Evolutionary conservation across 2,888 invertebrate genomes (phyloP).

Genomic region (Penaeus monodon): DNA sequence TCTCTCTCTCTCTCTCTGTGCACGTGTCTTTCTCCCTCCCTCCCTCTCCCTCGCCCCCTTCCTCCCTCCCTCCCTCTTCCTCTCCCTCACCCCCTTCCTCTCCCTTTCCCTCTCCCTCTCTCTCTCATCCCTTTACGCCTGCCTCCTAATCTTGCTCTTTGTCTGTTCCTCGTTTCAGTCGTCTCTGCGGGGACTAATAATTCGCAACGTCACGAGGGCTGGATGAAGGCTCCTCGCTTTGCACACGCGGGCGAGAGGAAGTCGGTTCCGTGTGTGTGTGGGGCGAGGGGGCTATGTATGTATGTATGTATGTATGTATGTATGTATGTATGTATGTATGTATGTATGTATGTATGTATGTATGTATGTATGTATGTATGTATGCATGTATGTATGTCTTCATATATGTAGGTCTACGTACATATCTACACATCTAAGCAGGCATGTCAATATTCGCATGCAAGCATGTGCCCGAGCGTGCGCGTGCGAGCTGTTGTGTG

Average conservation of each 20-base stretch:
- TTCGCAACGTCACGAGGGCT: too few relatives aligned
- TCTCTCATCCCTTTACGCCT: too few relatives aligned
- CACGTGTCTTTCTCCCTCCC: not conserved
- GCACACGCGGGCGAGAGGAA: not conserved
- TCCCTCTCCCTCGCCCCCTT: too few relatives aligned
- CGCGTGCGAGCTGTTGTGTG: not conserved
- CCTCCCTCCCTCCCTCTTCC: not conserved
- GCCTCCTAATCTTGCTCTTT: not conserved
- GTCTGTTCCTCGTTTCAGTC: not conserved
- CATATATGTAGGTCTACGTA: too few relatives aligned
- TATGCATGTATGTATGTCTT: too few relatives aligned
- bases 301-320: not conserved
- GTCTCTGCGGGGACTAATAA: not conserved
- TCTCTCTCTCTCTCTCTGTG: too few relatives aligned
- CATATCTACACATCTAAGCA: too few relatives aligned
- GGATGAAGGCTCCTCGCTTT: not conserved
- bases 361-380: too few relatives aligned
- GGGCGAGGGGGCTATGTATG: not conserved
- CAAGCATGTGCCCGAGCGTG: not conserved
- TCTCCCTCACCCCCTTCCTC: not conserved
- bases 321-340: not conserved
- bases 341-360: too few relatives aligned
- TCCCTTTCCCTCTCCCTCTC: not conserved
- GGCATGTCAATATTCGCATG: too few relatives aligned
- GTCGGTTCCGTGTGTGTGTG: too few relatives aligned